Percentiles rank a stretch among this genome's conserved stretches.
Conservation (phyloP, 2,113 vertebrate genomes). For the Phyllostomus hastatus region DNA sequence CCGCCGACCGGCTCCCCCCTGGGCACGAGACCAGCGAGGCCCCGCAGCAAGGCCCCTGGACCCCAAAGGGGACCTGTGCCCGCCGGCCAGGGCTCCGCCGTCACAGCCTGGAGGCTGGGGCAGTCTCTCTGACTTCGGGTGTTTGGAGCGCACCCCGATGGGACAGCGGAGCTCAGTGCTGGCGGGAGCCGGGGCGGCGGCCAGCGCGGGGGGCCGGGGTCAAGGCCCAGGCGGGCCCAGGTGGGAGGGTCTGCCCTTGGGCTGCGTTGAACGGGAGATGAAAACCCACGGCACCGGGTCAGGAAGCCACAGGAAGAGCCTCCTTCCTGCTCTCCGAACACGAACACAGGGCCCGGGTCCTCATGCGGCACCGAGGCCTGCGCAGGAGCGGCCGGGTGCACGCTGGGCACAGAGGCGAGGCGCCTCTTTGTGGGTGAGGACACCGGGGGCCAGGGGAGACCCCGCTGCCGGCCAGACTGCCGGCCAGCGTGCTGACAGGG, state of each 20-base stretch:
- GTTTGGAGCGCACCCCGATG: too few species aligned
- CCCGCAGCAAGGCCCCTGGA: accelerated
- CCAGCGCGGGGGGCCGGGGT: background rate
- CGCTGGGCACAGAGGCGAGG: background rate
- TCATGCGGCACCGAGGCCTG: background rate
- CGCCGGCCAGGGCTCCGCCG: accelerated
- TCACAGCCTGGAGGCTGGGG: background rate
- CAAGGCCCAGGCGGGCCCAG: too few species aligned
- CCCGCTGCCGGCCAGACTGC: background rate
- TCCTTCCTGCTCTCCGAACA: background rate
- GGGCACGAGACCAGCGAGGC: accelerated
- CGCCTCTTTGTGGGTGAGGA: background rate
- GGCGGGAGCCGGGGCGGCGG: too few species aligned
- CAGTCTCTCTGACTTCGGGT: background rate
- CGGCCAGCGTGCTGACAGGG: accelerated
- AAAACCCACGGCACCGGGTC: background rate
- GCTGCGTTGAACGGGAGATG: background rate
- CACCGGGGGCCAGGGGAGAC: background rate
- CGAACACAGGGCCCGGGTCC: background rate
- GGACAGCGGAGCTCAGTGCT: background rate
- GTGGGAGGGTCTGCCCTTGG: background rate
- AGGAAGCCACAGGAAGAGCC: background rate
- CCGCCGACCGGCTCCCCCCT: background rate
- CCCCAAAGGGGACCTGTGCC: background rate
- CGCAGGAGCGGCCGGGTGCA: background rate